These are phyloP conservation scores for Oncorhynchus gorbuscha DNA, from an alignment of 2,113 vertebrate species.

Conservation along the genomic window DNA sequence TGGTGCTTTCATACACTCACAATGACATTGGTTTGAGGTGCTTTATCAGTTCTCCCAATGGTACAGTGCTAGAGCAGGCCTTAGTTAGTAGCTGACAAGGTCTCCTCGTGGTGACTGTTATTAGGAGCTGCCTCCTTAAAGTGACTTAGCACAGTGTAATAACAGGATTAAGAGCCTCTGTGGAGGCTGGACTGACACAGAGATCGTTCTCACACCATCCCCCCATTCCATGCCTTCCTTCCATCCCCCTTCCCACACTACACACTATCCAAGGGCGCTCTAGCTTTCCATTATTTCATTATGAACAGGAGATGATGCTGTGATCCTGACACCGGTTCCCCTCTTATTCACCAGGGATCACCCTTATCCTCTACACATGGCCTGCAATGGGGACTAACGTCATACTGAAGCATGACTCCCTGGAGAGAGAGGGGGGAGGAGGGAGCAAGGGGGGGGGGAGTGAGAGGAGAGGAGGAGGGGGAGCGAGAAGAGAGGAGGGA, in stretches of 20 bases:
- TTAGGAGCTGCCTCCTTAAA: not conserved
- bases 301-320: slow-evolving; percentile 13
- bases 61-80: not conserved
- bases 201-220: slow-evolving; percentile 36
- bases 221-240: too few relatives aligned
- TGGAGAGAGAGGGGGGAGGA: not conserved
- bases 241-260: not conserved
- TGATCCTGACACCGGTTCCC: not conserved
- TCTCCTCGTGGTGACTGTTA: not conserved
- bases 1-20: not conserved
- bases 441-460: not conserved
- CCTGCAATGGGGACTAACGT: not conserved
- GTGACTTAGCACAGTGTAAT: not conserved
- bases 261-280: not conserved
- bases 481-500: too few relatives aligned
- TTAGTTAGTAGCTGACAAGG: not conserved
- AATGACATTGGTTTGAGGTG: not conserved
- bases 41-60: not conserved
- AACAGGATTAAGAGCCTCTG: slow-evolving; percentile 24
- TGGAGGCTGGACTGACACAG: slow-evolving; percentile 14
- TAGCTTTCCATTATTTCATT: slow-evolving; percentile 36
- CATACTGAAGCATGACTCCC: not conserved
- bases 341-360: not conserved
- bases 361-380: not conserved
- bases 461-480: too few relatives aligned